These are phyloP conservation scores for Pseudochirops cupreus DNA, from an alignment of 2,797 vertebrate species.

Conservation along the genomic window DNA sequence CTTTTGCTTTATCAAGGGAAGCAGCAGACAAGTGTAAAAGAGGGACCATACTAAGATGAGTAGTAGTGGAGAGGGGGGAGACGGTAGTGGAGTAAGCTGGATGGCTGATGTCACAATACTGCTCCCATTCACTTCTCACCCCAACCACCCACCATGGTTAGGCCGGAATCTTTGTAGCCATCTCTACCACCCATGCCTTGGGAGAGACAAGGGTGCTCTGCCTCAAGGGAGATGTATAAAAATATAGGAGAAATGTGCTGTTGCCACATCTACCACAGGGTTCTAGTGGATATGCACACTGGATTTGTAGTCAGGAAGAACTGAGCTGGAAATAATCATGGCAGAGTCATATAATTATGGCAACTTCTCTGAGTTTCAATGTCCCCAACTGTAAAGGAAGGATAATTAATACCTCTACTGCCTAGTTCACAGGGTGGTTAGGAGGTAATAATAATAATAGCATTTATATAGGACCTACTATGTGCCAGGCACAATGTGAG, in stretches of 20 bases:
- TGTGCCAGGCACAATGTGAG: background rate
- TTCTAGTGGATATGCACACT: background rate
- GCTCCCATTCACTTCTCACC: background rate
- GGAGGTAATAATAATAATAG: background rate
- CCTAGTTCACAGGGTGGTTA: background rate
- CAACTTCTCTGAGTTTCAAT: background rate
- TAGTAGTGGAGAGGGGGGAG: background rate
- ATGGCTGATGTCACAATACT: background rate
- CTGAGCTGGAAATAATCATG: background rate
- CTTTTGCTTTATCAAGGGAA: background rate
- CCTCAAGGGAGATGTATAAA: background rate
- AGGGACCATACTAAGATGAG: background rate
- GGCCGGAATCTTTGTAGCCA: background rate
- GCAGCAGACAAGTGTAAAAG: background rate
- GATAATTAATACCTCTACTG: background rate
- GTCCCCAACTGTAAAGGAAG: background rate
- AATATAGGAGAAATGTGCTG: background rate
- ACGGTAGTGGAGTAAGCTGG: background rate
- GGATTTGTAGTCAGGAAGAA: background rate
- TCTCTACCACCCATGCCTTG: background rate
- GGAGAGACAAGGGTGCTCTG: background rate
- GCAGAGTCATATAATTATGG: background rate
- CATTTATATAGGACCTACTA: background rate
- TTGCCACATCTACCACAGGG: background rate
- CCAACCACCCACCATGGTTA: background rate